Evolutionary conservation across 2,888 invertebrate species (phyloP), one percentile per base, ranked within the genome.

Genomic region (Hofmannophila pseudospretella): DNA sequence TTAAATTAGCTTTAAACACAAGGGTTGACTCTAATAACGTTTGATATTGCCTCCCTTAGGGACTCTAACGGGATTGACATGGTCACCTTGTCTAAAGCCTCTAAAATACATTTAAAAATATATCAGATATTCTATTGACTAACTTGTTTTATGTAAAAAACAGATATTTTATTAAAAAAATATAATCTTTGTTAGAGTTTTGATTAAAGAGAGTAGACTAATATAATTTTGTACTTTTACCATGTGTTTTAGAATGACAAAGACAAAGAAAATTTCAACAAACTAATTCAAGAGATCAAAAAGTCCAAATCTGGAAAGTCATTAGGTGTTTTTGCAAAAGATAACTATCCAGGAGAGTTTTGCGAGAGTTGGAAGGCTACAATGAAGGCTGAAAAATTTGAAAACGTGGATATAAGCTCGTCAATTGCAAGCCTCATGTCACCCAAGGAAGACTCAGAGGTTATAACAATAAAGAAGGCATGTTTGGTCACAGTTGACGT

Each of bases 391-490:
- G 93, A 93, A 52, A 91, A 90, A 39, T 96, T 98, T 77, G 94
- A 95, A 56, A 94, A 91, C 70, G 90, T 94, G 22, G 99, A 99
- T 75, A 90, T 99, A 5, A 95, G 95, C 67, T 89, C 93, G 0
- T 89, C 93, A 0, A 89, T 97, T 52, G 98, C 96, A 0, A 91
- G 94, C 51, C 85, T 98, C 1, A 95, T 98, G 92, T 94, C 96
- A 4, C 93, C 96, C 0, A 99, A 99, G 80, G 99, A 99, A 75
- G 98, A 98, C 49, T 77, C 92, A 0, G 99, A 99, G 81, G 85
- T 99, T 37, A 90, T 92, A 33, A 93, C 94, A 5, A 92, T 98
- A 36, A 96, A 96, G 66, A 97, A 97, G 81, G 98, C 99, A 0
- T 95, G 95, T 54, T 86, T 94, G 67, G 96, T 97, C 7, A 96